phyloP scores from a whole-genome alignment of 2,113 vertebrate genomes.

The Seriola quinqueradiata region DNA sequence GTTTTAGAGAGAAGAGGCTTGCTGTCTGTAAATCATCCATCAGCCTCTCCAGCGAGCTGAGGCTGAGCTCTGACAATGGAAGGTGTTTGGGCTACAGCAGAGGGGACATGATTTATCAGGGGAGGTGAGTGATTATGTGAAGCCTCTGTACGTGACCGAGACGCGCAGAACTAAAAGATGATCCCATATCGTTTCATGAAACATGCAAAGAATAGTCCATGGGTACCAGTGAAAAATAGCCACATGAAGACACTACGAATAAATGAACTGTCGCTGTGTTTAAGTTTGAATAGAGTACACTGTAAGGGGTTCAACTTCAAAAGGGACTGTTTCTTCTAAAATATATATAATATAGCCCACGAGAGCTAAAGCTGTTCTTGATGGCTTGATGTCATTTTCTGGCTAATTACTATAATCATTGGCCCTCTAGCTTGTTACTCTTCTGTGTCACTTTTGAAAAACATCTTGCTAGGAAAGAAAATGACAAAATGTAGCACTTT shows the following conservation, averaged over 20 bases:
- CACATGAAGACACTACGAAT: conserved; percentile 53
- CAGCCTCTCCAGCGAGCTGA: conserved; percentile 50
- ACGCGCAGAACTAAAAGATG: conserved; percentile 69
- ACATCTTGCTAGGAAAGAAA: conserved; percentile 41
- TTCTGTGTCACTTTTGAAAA: conserved; percentile 61
- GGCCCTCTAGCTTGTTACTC: conserved; percentile 59
- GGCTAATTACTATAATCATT: conserved; percentile 56
- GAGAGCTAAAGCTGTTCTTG: conserved; percentile 26
- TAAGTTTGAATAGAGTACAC: conserved; percentile 29
- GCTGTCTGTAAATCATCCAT: conserved; percentile 73
- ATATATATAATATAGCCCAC: conserved; percentile 16
- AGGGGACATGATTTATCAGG: conserved; percentile 77
- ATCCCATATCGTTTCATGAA: conserved; percentile 72
- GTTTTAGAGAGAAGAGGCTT: conserved; percentile 55
- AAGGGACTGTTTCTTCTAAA: conserved; percentile 12
- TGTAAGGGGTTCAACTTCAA: conserved; percentile 35
- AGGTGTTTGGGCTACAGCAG: conserved; percentile 73
- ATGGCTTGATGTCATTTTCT: conserved; percentile 47
- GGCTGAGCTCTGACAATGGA: conserved; percentile 71
- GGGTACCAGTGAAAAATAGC: conserved; percentile 60
- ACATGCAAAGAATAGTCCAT: conserved; percentile 71
- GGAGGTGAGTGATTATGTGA: conserved; percentile 74
- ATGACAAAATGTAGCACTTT: conserved; percentile 71
- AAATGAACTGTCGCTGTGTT: conserved; percentile 52
- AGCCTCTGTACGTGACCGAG: conserved; percentile 51